Conservation (phyloP, 2,113 vertebrate genomes). For the Neoarius graeffei region DNA sequence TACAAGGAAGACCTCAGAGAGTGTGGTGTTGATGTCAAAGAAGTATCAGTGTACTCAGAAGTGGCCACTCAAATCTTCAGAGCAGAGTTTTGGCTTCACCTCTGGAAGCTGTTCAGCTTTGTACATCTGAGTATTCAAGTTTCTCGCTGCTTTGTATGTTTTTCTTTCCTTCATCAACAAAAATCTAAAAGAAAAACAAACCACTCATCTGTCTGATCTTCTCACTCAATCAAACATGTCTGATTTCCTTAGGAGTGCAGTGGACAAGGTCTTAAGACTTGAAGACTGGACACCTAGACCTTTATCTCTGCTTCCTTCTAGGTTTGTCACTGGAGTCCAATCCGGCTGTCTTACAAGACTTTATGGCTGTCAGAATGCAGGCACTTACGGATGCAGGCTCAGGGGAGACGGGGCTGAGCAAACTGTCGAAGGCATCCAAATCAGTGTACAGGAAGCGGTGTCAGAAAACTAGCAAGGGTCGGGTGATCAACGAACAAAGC, state of each 20-base stretch:
- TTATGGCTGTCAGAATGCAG: not conserved
- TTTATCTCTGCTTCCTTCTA: not conserved
- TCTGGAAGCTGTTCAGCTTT: not conserved
- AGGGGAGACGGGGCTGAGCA: too few relatives aligned
- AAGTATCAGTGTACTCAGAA: not conserved
- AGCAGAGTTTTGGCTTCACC: not conserved
- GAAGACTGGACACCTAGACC: not conserved
- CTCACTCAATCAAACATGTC: not conserved
- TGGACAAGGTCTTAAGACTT: not conserved
- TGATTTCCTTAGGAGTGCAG: not conserved
- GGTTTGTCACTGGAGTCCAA: not conserved
- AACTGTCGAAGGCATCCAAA: too few relatives aligned
- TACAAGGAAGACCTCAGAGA: not conserved
- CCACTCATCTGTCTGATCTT: not conserved
- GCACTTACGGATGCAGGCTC: too few relatives aligned
- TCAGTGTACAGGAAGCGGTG: too few relatives aligned
- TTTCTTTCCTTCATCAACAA: not conserved
- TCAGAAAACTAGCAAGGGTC: too few relatives aligned
- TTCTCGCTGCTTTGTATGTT: not conserved
- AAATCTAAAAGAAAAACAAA: not conserved
- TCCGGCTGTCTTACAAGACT: not conserved
- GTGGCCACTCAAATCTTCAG: not conserved
- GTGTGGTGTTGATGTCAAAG: not conserved
- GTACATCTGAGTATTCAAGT: not conserved
- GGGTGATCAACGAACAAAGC: too few relatives aligned